Percentiles rank a stretch among this genome's conserved stretches.
Evolutionary conservation across 2,888 invertebrate genomes (phyloP).

Genomic region (Steinernema hermaphroditum): DNA sequence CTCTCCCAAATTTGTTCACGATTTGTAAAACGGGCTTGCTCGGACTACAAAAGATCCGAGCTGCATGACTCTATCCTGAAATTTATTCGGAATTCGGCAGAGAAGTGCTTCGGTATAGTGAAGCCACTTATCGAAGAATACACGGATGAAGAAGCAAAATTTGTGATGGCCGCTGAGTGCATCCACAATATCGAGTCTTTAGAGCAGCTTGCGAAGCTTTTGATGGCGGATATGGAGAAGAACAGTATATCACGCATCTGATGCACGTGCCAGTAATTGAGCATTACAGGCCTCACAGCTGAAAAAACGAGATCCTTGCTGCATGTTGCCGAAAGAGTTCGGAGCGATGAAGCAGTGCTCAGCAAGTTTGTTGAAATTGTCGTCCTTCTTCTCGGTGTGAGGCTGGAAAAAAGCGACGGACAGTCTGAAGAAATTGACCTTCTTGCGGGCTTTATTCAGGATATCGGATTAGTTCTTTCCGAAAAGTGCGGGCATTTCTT

Average conservation of each 20-base stretch:
- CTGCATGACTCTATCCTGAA: neutral
- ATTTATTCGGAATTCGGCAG: neutral
- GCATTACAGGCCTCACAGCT: neutral
- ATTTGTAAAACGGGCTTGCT: neutral
- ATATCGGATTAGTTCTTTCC: neutral
- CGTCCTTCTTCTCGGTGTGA: too few species aligned
- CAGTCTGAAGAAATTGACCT: neutral
- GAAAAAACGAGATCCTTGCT: neutral
- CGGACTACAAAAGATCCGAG: neutral
- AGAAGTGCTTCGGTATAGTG: neutral
- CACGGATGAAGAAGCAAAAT: neutral
- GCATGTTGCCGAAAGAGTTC: neutral
- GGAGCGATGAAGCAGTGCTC: neutral
- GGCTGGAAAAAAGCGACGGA: too few species aligned
- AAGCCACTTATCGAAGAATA: neutral
- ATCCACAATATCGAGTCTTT: neutral
- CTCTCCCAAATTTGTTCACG: neutral
- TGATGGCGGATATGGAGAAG: neutral
- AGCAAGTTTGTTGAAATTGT: neutral
- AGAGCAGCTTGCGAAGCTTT: neutral
- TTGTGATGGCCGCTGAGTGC: neutral
- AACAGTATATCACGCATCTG: neutral
- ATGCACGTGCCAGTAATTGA: neutral
- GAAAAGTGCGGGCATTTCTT: neutral
- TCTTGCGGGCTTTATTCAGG: neutral